Conservation (phyloP, 2,113 vertebrate species). For the Pseudopipra pipra region DNA sequence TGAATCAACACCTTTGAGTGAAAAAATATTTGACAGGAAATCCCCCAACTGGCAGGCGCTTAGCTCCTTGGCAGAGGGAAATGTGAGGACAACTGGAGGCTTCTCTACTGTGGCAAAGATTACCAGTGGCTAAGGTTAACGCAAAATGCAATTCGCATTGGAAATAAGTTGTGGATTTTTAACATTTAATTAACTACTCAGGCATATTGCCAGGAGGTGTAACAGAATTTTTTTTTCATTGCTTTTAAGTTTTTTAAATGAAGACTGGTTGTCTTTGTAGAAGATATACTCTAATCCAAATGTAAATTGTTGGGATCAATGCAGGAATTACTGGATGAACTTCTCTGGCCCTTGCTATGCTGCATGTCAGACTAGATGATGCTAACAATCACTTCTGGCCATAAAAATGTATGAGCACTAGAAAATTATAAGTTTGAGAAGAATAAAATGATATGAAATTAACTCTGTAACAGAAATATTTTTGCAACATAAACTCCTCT, state of each 20-base stretch:
- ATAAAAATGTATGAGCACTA: conserved; percentile 51
- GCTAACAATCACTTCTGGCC: conserved; percentile 56
- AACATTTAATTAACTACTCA: conserved; percentile 26
- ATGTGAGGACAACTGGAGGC: background rate
- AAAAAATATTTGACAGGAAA: background rate
- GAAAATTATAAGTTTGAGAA: conserved; percentile 65
- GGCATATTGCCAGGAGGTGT: background rate
- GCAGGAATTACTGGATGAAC: conserved; percentile 62
- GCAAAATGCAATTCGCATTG: background rate
- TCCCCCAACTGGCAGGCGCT: background rate
- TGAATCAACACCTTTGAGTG: background rate
- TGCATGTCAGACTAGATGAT: conserved; percentile 52
- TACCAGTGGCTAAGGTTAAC: background rate
- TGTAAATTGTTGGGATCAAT: conserved; percentile 63
- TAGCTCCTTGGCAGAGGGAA: background rate
- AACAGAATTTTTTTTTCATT: background rate
- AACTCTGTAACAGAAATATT: conserved; percentile 57
- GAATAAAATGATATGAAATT: conserved; percentile 62
- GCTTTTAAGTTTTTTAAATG: conserved; percentile 55
- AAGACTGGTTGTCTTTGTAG: conserved; percentile 12
- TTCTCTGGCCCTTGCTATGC: conserved; percentile 60
- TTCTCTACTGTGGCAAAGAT: background rate
- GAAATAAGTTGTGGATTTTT: background rate
- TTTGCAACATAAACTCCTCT: conserved; percentile 36
- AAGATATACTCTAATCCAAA: conserved; percentile 34